Conservation (phyloP, 2,113 vertebrate genomes). For the Nannospalax galili region DNA sequence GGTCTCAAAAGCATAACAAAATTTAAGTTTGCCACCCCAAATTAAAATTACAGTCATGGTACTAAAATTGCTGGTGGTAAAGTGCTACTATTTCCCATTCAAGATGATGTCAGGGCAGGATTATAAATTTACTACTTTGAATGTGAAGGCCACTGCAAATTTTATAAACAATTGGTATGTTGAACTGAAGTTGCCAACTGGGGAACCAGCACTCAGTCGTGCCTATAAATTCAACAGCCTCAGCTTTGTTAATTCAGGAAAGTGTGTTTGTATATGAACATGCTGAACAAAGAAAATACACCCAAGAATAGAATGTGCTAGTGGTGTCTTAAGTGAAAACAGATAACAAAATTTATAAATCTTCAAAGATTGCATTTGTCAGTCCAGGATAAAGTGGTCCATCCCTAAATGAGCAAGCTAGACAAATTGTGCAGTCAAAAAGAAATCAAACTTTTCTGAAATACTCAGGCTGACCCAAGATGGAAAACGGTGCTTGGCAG, state of each 20-base stretch:
- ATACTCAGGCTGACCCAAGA: not conserved
- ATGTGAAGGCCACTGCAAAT: not conserved
- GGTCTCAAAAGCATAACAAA: slow-evolving; percentile 61
- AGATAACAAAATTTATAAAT: not conserved
- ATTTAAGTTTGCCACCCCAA: slow-evolving; percentile 17
- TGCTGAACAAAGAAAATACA: not conserved
- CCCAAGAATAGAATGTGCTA: not conserved
- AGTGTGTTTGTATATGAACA: not conserved
- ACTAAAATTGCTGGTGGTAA: slow-evolving; percentile 48
- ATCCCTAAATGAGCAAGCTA: not conserved
- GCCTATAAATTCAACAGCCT: not conserved
- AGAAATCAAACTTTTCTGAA: not conserved
- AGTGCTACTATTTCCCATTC: slow-evolving; percentile 50
- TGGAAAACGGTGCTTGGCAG: too few species aligned
- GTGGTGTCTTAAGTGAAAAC: not conserved
- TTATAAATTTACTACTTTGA: not conserved
- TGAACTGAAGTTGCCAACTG: slow-evolving; percentile 2
- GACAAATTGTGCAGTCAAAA: slow-evolving; percentile 12
- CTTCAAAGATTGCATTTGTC: not conserved
- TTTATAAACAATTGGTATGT: slow-evolving; percentile 35
- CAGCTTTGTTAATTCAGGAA: slow-evolving; percentile 15
- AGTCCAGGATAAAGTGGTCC: not conserved
- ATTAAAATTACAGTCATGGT: slow-evolving; percentile 58
- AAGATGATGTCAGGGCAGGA: slow-evolving; percentile 34
- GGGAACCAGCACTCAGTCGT: not conserved